Evolutionary conservation across 2,113 vertebrate species (phyloP), one percentile per base, ranked within the genome.

Genomic region (Triplophysa rosa): DNA sequence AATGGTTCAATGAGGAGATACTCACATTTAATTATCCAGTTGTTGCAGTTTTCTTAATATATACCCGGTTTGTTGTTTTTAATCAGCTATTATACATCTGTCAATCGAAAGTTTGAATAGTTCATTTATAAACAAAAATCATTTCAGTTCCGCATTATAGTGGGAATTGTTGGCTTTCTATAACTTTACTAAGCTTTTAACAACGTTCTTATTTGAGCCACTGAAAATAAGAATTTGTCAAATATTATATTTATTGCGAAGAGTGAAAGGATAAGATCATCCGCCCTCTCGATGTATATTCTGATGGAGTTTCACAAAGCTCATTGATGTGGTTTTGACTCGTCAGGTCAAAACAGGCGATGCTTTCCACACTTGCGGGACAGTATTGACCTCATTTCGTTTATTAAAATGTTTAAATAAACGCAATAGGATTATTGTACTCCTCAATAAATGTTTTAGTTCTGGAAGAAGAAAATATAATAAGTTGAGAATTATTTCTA

Each of bases 281-380:
- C 7, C 72, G 72, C 58, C 72, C 40, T 63, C 72, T 59, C 14
- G 10, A 24, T 68, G 66, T 69, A 69, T 29, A 69, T 29, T 29
- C 45, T 59, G 70, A 49, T 63, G 47, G 61, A 65, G 73, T 76
- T 76, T 76, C 73, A 52, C 11, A 64, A 10, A 75, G 72, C 40
- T 49, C 24, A 58, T 65, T 76, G 62, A 65, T 76, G 73, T 76
- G 73, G 73, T 65, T 76, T 65, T 76, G 8, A 37, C 24, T 76
- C 23, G 19, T 24, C 45, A 76, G 73, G 59, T 76, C 42, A 76
- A 23, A 65, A 54, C 45, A 76, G 42, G 42, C 62, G 13, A 76
- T 37, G 61, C 62, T 76, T 76, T 26, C 73, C 73, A 65, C 73
- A 76, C 73, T 76, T 23, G 61, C 61, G 73, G 61, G 62, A 76